phyloP scores from a whole-genome alignment of 2,888 invertebrate species.

The Mimas tiliae region DNA sequence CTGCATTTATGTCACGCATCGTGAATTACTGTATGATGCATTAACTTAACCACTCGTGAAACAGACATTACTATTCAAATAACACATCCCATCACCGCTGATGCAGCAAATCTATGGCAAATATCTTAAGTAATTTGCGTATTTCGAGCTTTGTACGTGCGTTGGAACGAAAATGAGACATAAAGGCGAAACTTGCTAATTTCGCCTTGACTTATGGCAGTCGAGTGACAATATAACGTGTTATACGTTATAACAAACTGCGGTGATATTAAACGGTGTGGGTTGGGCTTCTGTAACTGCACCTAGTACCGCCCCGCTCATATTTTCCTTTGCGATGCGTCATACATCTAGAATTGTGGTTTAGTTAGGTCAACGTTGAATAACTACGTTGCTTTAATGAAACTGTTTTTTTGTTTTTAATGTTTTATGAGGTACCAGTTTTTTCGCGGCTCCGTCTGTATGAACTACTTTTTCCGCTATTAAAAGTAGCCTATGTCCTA shows the following conservation, averaged over 20 bases:
- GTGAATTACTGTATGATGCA: constrained; percentile 10
- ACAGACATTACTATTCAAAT: constrained; percentile 19
- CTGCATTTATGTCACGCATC: constrained; percentile 4
- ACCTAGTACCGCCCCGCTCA: constrained; percentile 40
- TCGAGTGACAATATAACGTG: constrained; percentile 61
- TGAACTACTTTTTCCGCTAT: too few relatives aligned
- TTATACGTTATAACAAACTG: constrained; percentile 65
- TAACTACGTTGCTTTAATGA: neutral
- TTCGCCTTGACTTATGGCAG: constrained; percentile 61
- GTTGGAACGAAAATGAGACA: constrained; percentile 55
- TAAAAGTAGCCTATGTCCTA: too few relatives aligned
- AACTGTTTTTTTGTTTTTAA: neutral
- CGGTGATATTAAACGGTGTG: constrained; percentile 66
- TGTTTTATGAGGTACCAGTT: too few relatives aligned
- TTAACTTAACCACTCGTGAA: constrained; percentile 15
- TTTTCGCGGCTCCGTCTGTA: too few relatives aligned
- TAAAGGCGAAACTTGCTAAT: constrained; percentile 62
- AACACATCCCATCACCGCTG: neutral
- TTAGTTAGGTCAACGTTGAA: constrained; percentile 9
- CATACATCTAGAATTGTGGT: neutral
- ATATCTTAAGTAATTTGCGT: constrained; percentile 24
- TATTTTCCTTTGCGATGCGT: constrained; percentile 35
- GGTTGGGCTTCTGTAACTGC: constrained; percentile 42
- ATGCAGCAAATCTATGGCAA: constrained; percentile 22
- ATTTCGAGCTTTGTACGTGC: constrained; percentile 31